Evolutionary conservation across 2,888 invertebrate species (phyloP).

Genomic region (Cantharis rustica): DNA sequence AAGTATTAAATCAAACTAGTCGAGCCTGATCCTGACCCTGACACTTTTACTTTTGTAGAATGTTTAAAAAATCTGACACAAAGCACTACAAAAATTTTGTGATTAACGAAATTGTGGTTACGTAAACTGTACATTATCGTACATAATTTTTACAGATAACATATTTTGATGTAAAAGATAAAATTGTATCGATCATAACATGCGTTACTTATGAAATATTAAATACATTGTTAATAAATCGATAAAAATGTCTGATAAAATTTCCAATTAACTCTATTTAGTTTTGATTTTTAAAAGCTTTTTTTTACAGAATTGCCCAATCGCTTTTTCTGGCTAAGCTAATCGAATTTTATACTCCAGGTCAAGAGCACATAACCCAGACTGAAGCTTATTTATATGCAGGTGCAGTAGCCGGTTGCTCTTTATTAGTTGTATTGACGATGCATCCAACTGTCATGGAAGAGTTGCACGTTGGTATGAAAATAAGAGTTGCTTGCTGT

Average conservation of each 20-base stretch:
- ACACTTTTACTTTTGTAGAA: too few relatives aligned
- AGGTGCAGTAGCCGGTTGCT: constrained; percentile 25
- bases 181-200: not conserved
- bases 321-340: constrained; percentile 58
- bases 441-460: constrained; percentile 65
- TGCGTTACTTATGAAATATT: not conserved
- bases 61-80: too few relatives aligned
- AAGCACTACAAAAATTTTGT: not conserved
- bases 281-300: not conserved
- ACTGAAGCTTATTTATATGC: constrained; percentile 60
- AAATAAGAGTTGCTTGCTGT: constrained; percentile 72
- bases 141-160: not conserved
- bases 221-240: not conserved
- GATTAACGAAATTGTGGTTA: not conserved
- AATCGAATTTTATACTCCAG: constrained; percentile 64
- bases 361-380: constrained; percentile 48
- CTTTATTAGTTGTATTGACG: constrained; percentile 41
- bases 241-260: too few relatives aligned
- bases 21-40: too few relatives aligned
- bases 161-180: not conserved
- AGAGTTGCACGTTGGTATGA: constrained; percentile 70
- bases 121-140: not conserved
- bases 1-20: too few relatives aligned
- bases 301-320: constrained; percentile 21
- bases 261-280: too few relatives aligned